These are phyloP conservation scores for Monochamus alternatus DNA, from an alignment of 2,888 invertebrate genomes.

Conservation along the genomic window DNA sequence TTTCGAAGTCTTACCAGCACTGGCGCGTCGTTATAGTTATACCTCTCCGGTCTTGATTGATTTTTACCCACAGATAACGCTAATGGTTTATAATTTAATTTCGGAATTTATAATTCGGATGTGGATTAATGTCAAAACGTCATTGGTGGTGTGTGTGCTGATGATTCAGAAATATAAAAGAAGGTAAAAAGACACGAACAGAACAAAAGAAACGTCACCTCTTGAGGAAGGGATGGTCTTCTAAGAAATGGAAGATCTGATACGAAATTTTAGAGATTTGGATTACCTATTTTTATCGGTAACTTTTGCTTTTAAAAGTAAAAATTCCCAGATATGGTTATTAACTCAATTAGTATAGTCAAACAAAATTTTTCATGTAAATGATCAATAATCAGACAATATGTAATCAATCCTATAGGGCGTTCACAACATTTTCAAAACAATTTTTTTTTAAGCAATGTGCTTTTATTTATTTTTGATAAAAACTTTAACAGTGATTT, in stretches of 20 bases:
- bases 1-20: constrained; percentile 51
- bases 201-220: neutral
- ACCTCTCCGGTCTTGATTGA: constrained; percentile 45
- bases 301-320: too few species aligned
- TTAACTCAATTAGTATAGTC: too few species aligned
- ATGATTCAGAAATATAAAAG: constrained; percentile 26
- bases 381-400: too few species aligned
- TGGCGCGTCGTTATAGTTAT: constrained; percentile 55
- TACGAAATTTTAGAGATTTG: neutral
- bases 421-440: too few species aligned
- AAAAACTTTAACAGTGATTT: too few species aligned
- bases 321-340: too few species aligned
- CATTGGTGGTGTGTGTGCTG: constrained; percentile 8
- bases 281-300: too few species aligned
- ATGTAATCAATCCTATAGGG: too few species aligned
- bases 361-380: too few species aligned
- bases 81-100: constrained; percentile 57
- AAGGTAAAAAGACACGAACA: neutral
- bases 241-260: neutral
- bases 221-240: neutral
- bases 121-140: constrained; percentile 59
- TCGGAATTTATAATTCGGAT: constrained; percentile 54
- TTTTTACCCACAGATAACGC: constrained; percentile 52
- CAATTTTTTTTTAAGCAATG: too few species aligned
- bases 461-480: too few species aligned